Evolutionary conservation across 2,113 vertebrate species (phyloP).

Genomic region (Grammomys surdaster): DNA sequence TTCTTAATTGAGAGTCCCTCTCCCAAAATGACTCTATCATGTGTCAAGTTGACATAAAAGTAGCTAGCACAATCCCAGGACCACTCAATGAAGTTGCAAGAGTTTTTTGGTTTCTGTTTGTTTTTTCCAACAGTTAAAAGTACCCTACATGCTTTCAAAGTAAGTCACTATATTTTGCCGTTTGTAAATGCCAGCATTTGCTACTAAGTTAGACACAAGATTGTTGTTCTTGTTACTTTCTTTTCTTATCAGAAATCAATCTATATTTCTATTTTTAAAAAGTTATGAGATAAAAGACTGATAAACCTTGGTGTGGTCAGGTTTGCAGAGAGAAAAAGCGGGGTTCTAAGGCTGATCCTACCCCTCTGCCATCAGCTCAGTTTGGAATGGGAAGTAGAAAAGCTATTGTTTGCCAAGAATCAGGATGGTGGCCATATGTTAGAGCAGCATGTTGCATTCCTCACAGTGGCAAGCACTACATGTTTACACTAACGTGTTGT

Average conservation of each 20-base stretch:
- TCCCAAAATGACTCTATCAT: not conserved
- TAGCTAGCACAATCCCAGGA: not conserved
- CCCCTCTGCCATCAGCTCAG: conserved; percentile 17
- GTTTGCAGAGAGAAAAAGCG: conserved; percentile 59
- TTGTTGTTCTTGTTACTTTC: not conserved
- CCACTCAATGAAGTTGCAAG: not conserved
- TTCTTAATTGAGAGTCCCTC: not conserved
- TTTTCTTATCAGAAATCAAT: not conserved
- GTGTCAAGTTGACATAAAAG: not conserved
- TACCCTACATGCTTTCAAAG: conserved; percentile 27
- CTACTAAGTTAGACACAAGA: conserved; percentile 40
- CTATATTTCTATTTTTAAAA: conserved; percentile 61
- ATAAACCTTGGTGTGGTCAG: conserved; percentile 58
- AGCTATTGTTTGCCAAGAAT: conserved; percentile 63
- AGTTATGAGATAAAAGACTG: conserved; percentile 48
- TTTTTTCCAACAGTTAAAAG: not conserved
- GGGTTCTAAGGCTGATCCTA: conserved; percentile 67
- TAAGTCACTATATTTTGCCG: not conserved
- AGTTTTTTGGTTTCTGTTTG: not conserved
- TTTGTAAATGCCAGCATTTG: conserved; percentile 40
- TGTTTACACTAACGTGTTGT: not conserved
- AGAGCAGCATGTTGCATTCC: conserved; percentile 51
- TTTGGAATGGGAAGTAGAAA: conserved; percentile 65
- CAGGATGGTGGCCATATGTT: conserved; percentile 45
- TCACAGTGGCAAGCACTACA: not conserved